Base-by-base conservation (phyloP, 2,888 invertebrate species). In the Tetrapedia diversipes region DNA sequence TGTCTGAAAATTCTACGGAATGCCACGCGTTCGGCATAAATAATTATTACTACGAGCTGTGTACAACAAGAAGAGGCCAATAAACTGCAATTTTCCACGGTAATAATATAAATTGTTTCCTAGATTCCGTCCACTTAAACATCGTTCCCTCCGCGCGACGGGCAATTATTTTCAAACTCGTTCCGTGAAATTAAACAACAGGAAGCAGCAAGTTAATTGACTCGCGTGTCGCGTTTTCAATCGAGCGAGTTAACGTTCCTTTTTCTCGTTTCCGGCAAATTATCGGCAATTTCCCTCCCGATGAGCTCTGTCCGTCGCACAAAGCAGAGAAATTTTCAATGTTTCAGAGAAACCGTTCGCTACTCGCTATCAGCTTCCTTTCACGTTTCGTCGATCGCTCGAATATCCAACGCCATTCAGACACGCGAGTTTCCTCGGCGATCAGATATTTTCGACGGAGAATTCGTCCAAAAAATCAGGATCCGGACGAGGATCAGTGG, bases 401-500 rank as follows among this genome's bases (percentile, higher is more conserved):
- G 11, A 37, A 37, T 32, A 37, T 37, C 10, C 10, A 3, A 37
- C 37, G n/a, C 4, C 11, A 14, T 24, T 4, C 37, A 1, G 24
- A 24, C 0, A 37, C 34, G 22, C 34, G 54, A 54, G 22, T 14
- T 19, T 7, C 2, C 3, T 22, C 16, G 29, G 43, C 16, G 22
- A 51, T 51, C 14, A 37, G n/a, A 54, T n/a, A 37, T 32, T 32
- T 19, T 49, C 49, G 24, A 16, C 11, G 22, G n/a, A 22, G 14
- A 51, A 27, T n/a, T 19, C 2, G 39, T 39, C 4, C 19, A n/a
- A 8, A 11, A 43, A 39, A 67, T 67, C 47, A 45, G 24, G 34
- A 39, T 49, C 39, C 43, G 19, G 51, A 32, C 32, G 19, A 49
- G 49, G 68, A 47, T 68, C 47, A 10, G n/a, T 19, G 14, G 24